phyloP scores from a whole-genome alignment of 1,140 invertebrate species.

The Glossosoma conforme region DNA sequence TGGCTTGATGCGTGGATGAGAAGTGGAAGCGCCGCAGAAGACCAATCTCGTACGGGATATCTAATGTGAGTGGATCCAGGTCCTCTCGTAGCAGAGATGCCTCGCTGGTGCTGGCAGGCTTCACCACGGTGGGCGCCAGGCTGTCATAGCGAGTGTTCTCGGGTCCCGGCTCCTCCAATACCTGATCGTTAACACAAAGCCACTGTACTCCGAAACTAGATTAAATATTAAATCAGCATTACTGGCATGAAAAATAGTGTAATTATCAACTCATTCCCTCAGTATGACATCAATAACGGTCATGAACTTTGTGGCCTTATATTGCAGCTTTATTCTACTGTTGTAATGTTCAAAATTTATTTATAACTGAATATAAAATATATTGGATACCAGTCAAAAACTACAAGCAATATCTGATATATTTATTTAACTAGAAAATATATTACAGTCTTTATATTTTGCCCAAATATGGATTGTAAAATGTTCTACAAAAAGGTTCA shows the following conservation, averaged over 20 bases:
- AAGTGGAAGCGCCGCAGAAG: slow-evolving; percentile 89
- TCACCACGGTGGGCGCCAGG: slow-evolving; percentile 80
- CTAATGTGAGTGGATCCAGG: slow-evolving; percentile 45
- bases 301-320: too few species aligned
- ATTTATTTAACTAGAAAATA: too few species aligned
- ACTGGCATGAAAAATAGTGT: not conserved
- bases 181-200: slow-evolving; percentile 38
- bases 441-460: too few species aligned
- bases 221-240: not conserved
- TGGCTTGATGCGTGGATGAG: slow-evolving; percentile 81
- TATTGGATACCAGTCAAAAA: too few species aligned
- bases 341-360: too few species aligned
- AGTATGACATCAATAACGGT: too few species aligned
- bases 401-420: too few species aligned
- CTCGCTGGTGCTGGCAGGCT: slow-evolving; percentile 51
- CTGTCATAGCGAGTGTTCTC: slow-evolving; percentile 85
- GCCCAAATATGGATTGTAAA: too few species aligned
- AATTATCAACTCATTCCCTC: not conserved
- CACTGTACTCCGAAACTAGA: not conserved
- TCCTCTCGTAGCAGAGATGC: slow-evolving; percentile 36
- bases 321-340: too few species aligned
- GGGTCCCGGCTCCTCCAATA: slow-evolving; percentile 81
- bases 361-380: too few species aligned
- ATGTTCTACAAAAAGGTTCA: too few species aligned
- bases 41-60: slow-evolving; percentile 61